Evolutionary conservation across 2,113 vertebrate species (phyloP).

Genomic region (Fulmarus glacialis): DNA sequence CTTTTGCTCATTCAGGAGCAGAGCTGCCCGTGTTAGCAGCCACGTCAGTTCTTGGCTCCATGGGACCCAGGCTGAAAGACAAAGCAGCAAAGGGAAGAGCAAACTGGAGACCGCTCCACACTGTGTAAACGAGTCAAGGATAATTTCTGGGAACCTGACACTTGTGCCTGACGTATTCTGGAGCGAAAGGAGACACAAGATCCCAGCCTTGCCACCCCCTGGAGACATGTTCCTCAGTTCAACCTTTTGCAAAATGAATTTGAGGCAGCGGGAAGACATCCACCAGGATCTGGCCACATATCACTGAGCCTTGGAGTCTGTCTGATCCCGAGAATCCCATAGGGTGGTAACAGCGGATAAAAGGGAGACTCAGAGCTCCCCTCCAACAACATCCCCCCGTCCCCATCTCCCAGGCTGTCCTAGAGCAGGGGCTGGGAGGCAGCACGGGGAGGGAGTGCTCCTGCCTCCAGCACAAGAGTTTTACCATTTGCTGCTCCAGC

Average conservation of each 20-base stretch:
- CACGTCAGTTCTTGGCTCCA: not conserved
- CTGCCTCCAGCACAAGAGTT: not conserved
- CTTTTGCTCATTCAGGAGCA: constrained; percentile 38
- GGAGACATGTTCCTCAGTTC: not conserved
- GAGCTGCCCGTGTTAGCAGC: not conserved
- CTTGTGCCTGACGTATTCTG: not conserved
- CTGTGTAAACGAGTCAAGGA: not conserved
- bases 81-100: not conserved
- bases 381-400: not conserved
- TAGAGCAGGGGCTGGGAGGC: not conserved
- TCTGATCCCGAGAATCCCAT: not conserved
- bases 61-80: not conserved
- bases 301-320: not conserved
- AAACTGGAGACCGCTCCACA: not conserved
- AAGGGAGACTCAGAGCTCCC: not conserved
- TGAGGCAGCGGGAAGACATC: not conserved
- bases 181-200: not conserved
- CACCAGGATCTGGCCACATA: not conserved
- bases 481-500: not conserved
- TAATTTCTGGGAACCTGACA: not conserved
- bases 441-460: not conserved
- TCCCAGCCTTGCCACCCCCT: not conserved
- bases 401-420: not conserved
- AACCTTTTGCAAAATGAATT: not conserved
- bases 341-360: not conserved